A percentile compares a stretch with the other conserved stretches of the same genome.
These are phyloP conservation scores for Heliopora coerulea DNA, from an alignment of 92 coral and sea anemone genomes.

Conservation along the genomic window DNA sequence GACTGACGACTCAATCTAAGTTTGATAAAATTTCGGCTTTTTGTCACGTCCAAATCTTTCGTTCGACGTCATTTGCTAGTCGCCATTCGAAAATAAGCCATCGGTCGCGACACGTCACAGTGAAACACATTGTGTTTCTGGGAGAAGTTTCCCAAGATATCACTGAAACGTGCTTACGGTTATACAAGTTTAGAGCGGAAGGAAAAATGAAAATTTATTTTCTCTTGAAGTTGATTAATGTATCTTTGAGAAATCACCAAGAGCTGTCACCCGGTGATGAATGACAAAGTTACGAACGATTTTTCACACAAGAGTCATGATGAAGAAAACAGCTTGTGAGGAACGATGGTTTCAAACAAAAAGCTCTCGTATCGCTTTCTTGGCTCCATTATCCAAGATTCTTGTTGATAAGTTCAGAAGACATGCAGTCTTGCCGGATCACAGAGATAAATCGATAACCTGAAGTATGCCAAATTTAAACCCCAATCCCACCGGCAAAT, in stretches of 20 bases:
- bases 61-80: background rate
- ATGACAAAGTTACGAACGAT: slow-evolving; percentile 5
- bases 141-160: background rate
- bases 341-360: slow-evolving; percentile 1
- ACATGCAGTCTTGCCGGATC: slow-evolving; percentile 1
- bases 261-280: slow-evolving; percentile 10
- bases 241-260: too few species aligned
- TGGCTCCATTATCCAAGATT: slow-evolving; percentile 10
- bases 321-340: slow-evolving; percentile 21
- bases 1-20: background rate
- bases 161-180: background rate
- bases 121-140: background rate
- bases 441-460: slow-evolving; percentile 16
- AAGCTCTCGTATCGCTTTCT: slow-evolving; percentile 2
- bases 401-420: slow-evolving; percentile 15
- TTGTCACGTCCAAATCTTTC: background rate
- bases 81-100: background rate
- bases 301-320: slow-evolving; percentile 17
- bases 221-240: too few species aligned
- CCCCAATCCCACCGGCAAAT: background rate
- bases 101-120: background rate
- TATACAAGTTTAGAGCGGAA: too few species aligned
- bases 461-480: background rate
- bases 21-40: background rate
- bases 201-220: too few species aligned